Evolutionary conservation across 1,140 invertebrate genomes (phyloP), one percentile per base, ranked within the genome.

Genomic region (Monomorium pharaonis): DNA sequence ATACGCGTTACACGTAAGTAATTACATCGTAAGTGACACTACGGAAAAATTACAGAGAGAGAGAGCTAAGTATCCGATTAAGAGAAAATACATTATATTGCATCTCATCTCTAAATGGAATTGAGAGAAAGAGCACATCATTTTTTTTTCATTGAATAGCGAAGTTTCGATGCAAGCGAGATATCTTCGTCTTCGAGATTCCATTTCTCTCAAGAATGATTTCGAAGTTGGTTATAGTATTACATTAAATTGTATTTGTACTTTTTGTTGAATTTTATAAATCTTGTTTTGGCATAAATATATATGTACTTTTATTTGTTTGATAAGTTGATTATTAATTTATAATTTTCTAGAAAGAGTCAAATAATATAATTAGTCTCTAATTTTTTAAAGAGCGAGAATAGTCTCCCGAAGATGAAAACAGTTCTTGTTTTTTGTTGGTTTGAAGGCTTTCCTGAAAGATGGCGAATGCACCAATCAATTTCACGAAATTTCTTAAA

Each of bases 1-100:
- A 44, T 42, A 30, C 10, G 44, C 76, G 21, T 30, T 33, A 72
- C 58, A 74, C 77, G 33, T 80, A 80, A 80, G 70, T 81, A 87
- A 60, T 69, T 60, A 77, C 7, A 63, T 67, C 27, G 44, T 86
- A 85, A 60, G 54, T 88, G 56, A 62, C 42, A 47, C 75, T 80
- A 80, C 56, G 24, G 54, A 76, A n/a, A 77, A 69, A 54, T 84
- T 67, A 72, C 58, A 83, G 27, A 69, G 75, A 42, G 75, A 42
- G 54, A 72, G 44, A 69, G 62, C 51, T 83, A 83, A 74, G 74
- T 70, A 69, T 80, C 49, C 21, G 54, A 58, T 58, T 1, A 72
- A 74, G 67, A 83, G 78, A 83, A 58, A 83, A 33, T 83, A 69
- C 78, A 4, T 54, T n/a, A 56, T 27, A 30, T 56, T 47, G 30